Evolutionary conservation across 2,888 invertebrate species (phyloP), one percentile per base, ranked within the genome.

Genomic region (Tenthredo distinguenda): DNA sequence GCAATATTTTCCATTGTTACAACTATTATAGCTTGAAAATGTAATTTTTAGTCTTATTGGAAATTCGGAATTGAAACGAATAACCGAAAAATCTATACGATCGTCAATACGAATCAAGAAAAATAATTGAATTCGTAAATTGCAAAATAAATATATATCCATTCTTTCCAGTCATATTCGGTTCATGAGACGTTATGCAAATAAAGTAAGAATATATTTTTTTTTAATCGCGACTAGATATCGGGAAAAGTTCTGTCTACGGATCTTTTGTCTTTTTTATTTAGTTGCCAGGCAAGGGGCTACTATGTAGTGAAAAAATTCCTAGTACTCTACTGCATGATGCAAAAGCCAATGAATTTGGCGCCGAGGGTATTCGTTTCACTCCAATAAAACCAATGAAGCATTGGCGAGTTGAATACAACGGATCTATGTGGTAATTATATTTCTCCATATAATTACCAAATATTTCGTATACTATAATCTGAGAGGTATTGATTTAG

Each of bases 371-470:
- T 0, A 94, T 97, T 65, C 94, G 94, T 65, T 95, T 97, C 62
- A 94, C 95, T 26, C 96, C 96, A 0, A 93, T 96, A 0, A 95
- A 95, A 85, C 96, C 97, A 0, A 97, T 98, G 97, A 95, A 95
- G 89, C 94, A 94, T 68, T 98, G 98, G 98, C 94, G 94, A 21
- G 90, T 98, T 0, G 92, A 94, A 3, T 98, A 96, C 91, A 95
- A 95, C 71, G 98, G 97, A 10, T 94, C 95, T 88, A 95, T 97
- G 95, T 95, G 95, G 95, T 95, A 88, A 91, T 91, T 81, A 18
- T 21, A 55, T 55, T 55, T 77, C 9, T 18, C 18, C 18, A 31
- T 74, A 1, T 43, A 74, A 40, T 74, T 74, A 43, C 37, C 40
- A 40, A 37, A 18, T 37, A n/a, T 72, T 37, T 7, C 34, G 15